These are phyloP conservation scores for Mesoclemmys tuberculata DNA, from an alignment of 2,113 vertebrate genomes.

Conservation along the genomic window DNA sequence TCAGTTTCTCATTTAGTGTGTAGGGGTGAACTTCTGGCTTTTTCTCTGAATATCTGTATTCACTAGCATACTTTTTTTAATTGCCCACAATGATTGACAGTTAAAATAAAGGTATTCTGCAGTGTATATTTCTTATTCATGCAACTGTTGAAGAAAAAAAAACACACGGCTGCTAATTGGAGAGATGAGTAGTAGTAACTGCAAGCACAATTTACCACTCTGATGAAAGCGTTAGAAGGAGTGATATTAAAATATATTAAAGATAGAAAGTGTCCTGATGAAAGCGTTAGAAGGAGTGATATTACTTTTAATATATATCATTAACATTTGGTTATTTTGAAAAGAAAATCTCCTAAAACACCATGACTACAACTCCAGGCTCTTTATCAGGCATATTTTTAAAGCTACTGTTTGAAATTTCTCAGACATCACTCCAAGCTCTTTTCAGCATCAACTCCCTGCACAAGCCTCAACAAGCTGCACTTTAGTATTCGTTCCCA, in stretches of 20 bases:
- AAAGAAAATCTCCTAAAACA: conserved; percentile 44
- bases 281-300: background rate
- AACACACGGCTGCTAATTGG: background rate
- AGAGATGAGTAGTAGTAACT: background rate
- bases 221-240: background rate
- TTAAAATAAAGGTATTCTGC: background rate
- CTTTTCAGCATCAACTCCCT: conserved; percentile 15
- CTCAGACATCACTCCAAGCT: conserved; percentile 20
- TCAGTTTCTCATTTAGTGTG: background rate
- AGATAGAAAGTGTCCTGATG: background rate
- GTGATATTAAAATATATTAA: conserved; percentile 28
- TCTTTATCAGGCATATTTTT: conserved; percentile 41
- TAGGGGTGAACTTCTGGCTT: background rate
- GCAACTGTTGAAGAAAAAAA: background rate
- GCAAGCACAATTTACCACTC: background rate
- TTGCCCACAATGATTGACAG: background rate
- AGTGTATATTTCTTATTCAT: background rate
- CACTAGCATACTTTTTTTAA: background rate
- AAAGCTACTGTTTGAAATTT: conserved; percentile 45
- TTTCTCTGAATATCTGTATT: background rate
- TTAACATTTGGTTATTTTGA: conserved; percentile 27
- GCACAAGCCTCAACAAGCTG: background rate
- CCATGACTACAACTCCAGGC: background rate
- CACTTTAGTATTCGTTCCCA: background rate
- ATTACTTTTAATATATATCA: conserved; percentile 22